Percentiles rank a stretch among this genome's conserved stretches.
Evolutionary conservation across 2,113 vertebrate genomes (phyloP).

Genomic region (crab-eating macaque (Macaca fascicularis)): T2T-MFA8v1.1 NC_088385.1:8249501-8250000

Average conservation of each 20-base stretch:
- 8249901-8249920: not conserved
- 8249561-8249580: not conserved
- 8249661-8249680: not conserved
- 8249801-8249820: not conserved
- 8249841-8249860: not conserved
- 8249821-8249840: not conserved
- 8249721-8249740: not conserved
- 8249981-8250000: not conserved
- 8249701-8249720: not conserved
- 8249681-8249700: not conserved
- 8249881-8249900: not conserved
- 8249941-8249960: not conserved
- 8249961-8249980: not conserved
- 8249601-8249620: not conserved
- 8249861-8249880: not conserved
- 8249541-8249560: not conserved
- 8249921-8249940: not conserved
- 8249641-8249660: not conserved
- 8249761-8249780: not conserved
- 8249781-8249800: not conserved
- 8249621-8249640: not conserved
- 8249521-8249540: not conserved
- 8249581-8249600: not conserved
- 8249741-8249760: not conserved
- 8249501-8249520: accelerated